These are phyloP conservation scores for Montifringilla adamsi DNA, from an alignment of 2,113 vertebrate genomes.

Conservation along the genomic window DNA sequence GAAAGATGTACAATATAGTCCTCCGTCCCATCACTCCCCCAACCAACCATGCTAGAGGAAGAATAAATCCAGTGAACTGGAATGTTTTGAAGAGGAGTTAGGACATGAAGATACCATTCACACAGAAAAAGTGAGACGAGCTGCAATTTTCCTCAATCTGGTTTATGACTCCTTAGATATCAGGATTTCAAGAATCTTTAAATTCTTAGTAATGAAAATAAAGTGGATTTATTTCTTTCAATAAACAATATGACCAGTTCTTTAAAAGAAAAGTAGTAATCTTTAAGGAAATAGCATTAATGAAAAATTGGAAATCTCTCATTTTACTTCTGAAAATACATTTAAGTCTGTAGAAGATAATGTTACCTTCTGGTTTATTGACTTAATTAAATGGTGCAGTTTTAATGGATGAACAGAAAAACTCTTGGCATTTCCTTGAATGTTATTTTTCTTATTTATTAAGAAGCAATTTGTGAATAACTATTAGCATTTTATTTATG, in stretches of 20 bases:
- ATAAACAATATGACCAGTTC: not conserved
- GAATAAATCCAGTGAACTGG: not conserved
- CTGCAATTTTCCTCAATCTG: not conserved
- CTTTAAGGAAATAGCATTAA: not conserved
- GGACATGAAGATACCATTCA: not conserved
- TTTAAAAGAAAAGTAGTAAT: not conserved
- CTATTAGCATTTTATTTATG: not conserved
- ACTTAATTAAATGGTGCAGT: not conserved
- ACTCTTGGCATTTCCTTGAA: not conserved
- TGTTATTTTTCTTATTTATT: not conserved
- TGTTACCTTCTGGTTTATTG: not conserved
- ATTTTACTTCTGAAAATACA: not conserved
- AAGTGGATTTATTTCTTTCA: not conserved
- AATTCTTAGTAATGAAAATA: not conserved
- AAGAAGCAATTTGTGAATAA: not conserved
- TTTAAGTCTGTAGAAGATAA: not conserved
- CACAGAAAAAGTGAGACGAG: not conserved
- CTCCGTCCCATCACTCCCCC: fast-evolving
- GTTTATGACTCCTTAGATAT: not conserved
- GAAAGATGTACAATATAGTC: not conserved
- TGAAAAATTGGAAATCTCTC: not conserved
- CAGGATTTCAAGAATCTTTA: not conserved
- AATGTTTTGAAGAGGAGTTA: not conserved
- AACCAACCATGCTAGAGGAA: not conserved
- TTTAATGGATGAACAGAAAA: not conserved